Percentiles rank a stretch among this genome's conserved stretches.
phyloP scores from a whole-genome alignment of 2,113 vertebrate genomes.

The Phyllostomus discolor region DNA sequence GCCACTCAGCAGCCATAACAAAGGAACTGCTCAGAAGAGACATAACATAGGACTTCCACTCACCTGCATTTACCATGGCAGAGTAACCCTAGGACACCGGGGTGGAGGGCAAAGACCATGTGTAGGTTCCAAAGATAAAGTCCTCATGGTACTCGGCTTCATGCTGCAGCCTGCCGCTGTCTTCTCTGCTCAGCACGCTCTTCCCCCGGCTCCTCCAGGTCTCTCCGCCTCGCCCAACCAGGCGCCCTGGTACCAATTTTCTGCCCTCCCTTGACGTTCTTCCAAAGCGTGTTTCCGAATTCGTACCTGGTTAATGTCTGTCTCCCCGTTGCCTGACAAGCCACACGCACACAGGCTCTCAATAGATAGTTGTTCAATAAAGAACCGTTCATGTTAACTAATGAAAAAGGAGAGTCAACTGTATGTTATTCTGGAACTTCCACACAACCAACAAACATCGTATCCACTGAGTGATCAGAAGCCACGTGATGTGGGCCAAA shows the following conservation, averaged over 20 bases:
- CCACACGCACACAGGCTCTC: neutral
- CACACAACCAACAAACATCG: neutral
- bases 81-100: neutral
- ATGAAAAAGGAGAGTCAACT: neutral
- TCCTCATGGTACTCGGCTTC: neutral
- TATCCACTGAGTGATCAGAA: neutral
- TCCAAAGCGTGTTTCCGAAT: neutral
- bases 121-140: neutral
- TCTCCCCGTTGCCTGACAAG: neutral
- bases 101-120: too few relatives aligned
- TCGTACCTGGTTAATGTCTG: neutral
- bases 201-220: neutral
- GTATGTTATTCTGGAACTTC: neutral
- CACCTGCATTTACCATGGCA: neutral
- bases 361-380: neutral
- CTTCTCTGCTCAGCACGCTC: neutral
- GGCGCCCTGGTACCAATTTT: too few relatives aligned
- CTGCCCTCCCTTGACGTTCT: neutral
- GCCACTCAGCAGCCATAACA: neutral
- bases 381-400: neutral
- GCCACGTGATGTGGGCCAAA: neutral
- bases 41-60: neutral
- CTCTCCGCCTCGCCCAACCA: too few relatives aligned
- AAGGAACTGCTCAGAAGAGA: neutral
- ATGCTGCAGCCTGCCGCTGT: neutral